Evolutionary conservation across 2,888 invertebrate genomes (phyloP), one percentile per base, ranked within the genome.

Genomic region (Andrena camellia): DNA sequence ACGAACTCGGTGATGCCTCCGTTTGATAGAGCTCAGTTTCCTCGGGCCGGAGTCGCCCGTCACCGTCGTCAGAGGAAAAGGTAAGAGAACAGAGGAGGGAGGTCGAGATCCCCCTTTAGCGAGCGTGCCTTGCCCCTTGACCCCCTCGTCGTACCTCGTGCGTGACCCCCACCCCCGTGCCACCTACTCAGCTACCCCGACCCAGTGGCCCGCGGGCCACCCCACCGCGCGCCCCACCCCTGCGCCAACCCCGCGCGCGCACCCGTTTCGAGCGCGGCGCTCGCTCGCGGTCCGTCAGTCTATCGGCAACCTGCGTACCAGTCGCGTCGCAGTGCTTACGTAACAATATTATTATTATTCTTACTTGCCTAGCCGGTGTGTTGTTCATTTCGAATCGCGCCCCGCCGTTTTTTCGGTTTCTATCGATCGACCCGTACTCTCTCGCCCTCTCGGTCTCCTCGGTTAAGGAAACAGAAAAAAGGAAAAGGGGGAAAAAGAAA

Each of bases 271-370:
- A 71, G 60, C 84, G 81, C 83, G 86, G 84, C 63, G 89, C 82
- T 87, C 80, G 81, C 86, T 86, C 87, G 78, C 79, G 81, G 82
- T 82, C 88, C 86, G 91, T 93, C 93, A 94, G 94, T 94, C 92
- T 93, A 93, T 94, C 94, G 93, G 94, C 93, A 93, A 93, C 93
- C 93, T 93, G 94, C 93, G 93, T 90, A 93, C 92, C 90, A 92
- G 89, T 89, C 90, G 93, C 92, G 92, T 93, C 93, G 93, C 92
- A 91, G 93, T 90, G 90, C 91, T 93, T 92, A 92, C 91, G 92
- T 92, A 92, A 92, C 88, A 91, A 86, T 80, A 89, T 90, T 87
- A 89, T 92, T 92, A 91, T 93, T 93, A 91, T 93, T 90, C 86
- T 92, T 92, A 88, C 85, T 86, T 77, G 83, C 77, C 83, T 81